Conservation (phyloP, 2,888 invertebrate genomes). For the Eulithis testata region DNA sequence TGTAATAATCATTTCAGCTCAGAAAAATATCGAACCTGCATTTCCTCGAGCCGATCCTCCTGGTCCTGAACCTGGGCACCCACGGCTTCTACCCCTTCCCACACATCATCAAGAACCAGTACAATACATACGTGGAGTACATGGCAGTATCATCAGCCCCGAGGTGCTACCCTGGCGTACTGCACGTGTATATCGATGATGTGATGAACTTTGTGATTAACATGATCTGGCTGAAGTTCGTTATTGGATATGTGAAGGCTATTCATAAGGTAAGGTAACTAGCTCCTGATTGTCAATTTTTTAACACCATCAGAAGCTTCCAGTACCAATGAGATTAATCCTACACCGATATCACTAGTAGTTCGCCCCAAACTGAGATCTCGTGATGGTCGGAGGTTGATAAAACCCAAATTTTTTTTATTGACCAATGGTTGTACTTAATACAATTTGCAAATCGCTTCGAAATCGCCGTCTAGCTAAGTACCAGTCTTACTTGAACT, state of each 20-base stretch:
- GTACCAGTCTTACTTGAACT: too few relatives aligned
- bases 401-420: too few relatives aligned
- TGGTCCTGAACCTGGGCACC: conserved; percentile 67
- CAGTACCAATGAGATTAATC: too few relatives aligned
- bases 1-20: conserved; percentile 48
- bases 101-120: conserved; percentile 53
- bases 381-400: too few relatives aligned
- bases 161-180: conserved; percentile 67
- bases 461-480: too few relatives aligned
- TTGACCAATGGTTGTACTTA: too few relatives aligned
- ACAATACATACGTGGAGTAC: conserved; percentile 54
- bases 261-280: conserved; percentile 61
- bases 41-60: conserved; percentile 61
- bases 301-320: too few relatives aligned
- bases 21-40: conserved; percentile 49
- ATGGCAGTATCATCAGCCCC: conserved; percentile 48
- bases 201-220: conserved; percentile 65
- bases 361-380: too few relatives aligned
- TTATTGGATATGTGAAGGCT: conserved; percentile 58
- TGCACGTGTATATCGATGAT: conserved; percentile 64
- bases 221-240: conserved; percentile 67
- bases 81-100: conserved; percentile 73
- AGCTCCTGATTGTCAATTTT: too few relatives aligned
- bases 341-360: too few relatives aligned
- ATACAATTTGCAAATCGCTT: too few relatives aligned